Evolutionary conservation across 2,888 invertebrate species (phyloP).

Genomic region (Antheraea yamamai): DNA sequence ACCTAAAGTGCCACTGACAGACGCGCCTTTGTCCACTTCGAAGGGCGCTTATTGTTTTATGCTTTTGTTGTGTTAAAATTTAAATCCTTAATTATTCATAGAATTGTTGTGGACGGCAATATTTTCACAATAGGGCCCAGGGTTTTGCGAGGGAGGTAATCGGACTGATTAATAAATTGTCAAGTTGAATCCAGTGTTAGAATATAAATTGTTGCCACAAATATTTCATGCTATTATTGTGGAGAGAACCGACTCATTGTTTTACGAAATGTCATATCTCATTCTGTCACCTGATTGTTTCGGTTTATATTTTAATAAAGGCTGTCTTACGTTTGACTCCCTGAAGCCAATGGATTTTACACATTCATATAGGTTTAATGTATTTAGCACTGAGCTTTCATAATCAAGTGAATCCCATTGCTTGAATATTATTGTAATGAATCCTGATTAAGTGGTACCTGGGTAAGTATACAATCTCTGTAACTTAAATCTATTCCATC

Average conservation of each 20-base stretch:
- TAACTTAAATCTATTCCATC: too few relatives aligned
- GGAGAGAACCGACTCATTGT: conserved; percentile 76
- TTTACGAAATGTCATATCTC: conserved; percentile 79
- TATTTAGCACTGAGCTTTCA: not conserved
- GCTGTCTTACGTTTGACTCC: conserved; percentile 46
- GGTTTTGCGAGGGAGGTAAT: conserved; percentile 77
- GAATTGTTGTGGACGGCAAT: conserved; percentile 79
- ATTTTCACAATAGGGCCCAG: conserved; percentile 78
- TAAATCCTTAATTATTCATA: conserved; percentile 82
- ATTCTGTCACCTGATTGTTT: conserved; percentile 79
- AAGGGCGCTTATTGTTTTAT: conserved; percentile 78
- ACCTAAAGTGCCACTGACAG: conserved; percentile 71
- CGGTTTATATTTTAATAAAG: conserved; percentile 53
- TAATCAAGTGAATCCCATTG: not conserved
- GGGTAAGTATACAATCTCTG: not conserved
- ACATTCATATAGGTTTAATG: conserved; percentile 24
- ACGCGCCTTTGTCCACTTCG: conserved; percentile 76
- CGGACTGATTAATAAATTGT: conserved; percentile 83
- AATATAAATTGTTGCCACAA: conserved; percentile 81
- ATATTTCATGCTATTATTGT: conserved; percentile 80
- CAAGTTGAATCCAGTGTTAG: conserved; percentile 80
- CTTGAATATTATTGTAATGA: not conserved
- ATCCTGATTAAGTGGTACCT: not conserved
- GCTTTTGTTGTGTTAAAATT: conserved; percentile 79
- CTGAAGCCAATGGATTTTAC: conserved; percentile 42